Evolutionary conservation across 1,140 invertebrate species (phyloP), one percentile per base, ranked within the genome.

Genomic region (Acyrthosiphon pisum): DNA sequence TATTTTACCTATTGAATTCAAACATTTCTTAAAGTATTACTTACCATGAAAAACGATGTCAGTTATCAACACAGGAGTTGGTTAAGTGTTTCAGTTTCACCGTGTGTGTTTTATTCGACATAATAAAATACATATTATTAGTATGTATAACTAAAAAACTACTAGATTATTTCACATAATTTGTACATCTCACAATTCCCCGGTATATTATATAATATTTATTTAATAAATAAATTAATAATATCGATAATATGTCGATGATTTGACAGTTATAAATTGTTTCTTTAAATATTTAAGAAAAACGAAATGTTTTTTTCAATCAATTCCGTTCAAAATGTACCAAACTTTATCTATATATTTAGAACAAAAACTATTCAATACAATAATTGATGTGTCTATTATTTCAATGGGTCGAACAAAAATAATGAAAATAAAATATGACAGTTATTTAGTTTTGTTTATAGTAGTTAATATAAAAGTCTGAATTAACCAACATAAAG

Each of bases 341-440:
- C 0, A n/a, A n/a, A 68, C 11, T n/a, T 30, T 37, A 7, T 37
- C 6, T 37, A 37, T n/a, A n/a, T n/a, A n/a, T 37, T 81, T 7
- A 35, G 35, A 81, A 81, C 60, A n/a, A 68, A 68, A 68, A n/a
- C 60, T n/a, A n/a, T 68, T 68, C 11, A n/a, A n/a, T 68, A 30
- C 4, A 68, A n/a, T 35, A n/a, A 76, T 76, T 76, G 30, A 76
- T 76, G 7, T 76, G 30, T 76, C 60, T 76, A 76, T 76, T 83
- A 83, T 83, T 83, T 44, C 41, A 44, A 84, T 84, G 23, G 3
- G 0, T 84, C 9, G 8, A 84, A 44, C 23, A 26, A 30, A 84
- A 44, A 83, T 83, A 83, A 83, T 22, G 76, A 83, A 83, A 37
- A 83, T 83, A 87, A 87, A 87, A 87, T 87, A 87, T 46, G 23